A percentile compares a stretch with the other conserved stretches of the same genome.
These are phyloP conservation scores for Mimachlamys varia DNA, from an alignment of 2,888 invertebrate species.

Conservation along the genomic window DNA sequence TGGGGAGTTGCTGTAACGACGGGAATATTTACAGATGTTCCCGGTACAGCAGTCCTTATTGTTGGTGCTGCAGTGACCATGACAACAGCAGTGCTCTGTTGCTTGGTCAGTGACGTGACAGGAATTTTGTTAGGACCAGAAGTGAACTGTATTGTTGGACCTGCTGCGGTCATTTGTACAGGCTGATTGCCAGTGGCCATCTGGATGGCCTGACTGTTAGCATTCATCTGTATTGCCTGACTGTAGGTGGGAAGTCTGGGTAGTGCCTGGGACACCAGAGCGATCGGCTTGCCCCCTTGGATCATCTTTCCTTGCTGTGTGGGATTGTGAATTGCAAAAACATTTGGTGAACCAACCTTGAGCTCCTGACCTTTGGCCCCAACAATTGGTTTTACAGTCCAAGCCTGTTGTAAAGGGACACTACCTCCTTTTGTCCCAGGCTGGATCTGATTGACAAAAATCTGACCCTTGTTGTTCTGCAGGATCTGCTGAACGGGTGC, in stretches of 20 bases:
- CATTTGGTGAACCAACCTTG: neutral
- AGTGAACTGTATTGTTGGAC: neutral
- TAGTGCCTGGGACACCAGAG: neutral
- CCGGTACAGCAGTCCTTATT: neutral
- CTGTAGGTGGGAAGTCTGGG: neutral
- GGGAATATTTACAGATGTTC: neutral
- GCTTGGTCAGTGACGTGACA: constrained; percentile 21
- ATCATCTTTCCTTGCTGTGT: constrained; percentile 23
- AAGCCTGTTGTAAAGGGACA: constrained; percentile 10
- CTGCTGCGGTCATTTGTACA: neutral
- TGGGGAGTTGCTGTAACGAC: neutral
- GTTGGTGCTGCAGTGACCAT: neutral
- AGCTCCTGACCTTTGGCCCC: constrained; percentile 24
- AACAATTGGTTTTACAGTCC: neutral
- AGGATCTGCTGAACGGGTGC: constrained; percentile 28
- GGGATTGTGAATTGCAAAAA: neutral
- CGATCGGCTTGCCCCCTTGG: neutral
- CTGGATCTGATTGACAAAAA: constrained; percentile 42
- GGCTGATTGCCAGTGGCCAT: neutral
- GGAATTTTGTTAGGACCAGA: neutral
- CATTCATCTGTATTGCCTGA: constrained; percentile 1
- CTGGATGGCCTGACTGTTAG: constrained; percentile 2
- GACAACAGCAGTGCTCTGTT: neutral
- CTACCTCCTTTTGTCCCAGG: neutral
- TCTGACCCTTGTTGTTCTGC: constrained; percentile 38